Conservation (phyloP, 2,888 invertebrate species). For the Epinotia brunnichana region DNA sequence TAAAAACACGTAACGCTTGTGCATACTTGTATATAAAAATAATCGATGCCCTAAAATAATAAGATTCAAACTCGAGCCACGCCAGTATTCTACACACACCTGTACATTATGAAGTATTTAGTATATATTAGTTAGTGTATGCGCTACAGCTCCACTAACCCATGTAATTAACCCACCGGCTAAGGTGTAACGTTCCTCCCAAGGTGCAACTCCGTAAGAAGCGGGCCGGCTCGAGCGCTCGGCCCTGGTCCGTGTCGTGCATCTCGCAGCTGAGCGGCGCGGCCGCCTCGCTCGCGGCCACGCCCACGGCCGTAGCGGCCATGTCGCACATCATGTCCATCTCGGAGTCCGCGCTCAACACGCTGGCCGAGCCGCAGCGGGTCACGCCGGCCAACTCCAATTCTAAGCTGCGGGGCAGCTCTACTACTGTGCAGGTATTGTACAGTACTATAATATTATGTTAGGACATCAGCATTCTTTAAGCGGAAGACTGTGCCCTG, state of each 20-base stretch:
- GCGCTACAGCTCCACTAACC: constrained; percentile 27
- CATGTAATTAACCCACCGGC: constrained; percentile 45
- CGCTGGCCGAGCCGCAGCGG: constrained; percentile 83
- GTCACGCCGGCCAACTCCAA: constrained; percentile 75
- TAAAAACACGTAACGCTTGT: too few relatives aligned
- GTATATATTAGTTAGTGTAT: too few relatives aligned
- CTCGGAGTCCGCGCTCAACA: constrained; percentile 94
- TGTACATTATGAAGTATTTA: too few relatives aligned
- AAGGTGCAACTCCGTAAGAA: constrained; percentile 87
- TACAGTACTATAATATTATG: too few relatives aligned
- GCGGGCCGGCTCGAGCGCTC: constrained; percentile 81
- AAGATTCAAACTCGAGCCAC: not conserved
- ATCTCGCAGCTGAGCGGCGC: constrained; percentile 88
- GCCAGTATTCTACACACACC: not conserved
- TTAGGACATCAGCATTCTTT: too few relatives aligned
- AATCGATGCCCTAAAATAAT: not conserved
- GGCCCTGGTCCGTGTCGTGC: constrained; percentile 96
- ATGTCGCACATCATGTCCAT: constrained; percentile 89
- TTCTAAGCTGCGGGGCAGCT: constrained; percentile 76
- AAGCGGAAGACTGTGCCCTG: not conserved
- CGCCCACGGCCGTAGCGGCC: constrained; percentile 68
- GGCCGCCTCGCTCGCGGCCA: constrained; percentile 73
- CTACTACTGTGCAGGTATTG: constrained; percentile 78
- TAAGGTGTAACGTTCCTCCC: constrained; percentile 51
- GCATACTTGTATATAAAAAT: not conserved